Evolutionary conservation across 2,888 invertebrate genomes (phyloP).

Genomic region (Ichneumon xanthorius): DNA sequence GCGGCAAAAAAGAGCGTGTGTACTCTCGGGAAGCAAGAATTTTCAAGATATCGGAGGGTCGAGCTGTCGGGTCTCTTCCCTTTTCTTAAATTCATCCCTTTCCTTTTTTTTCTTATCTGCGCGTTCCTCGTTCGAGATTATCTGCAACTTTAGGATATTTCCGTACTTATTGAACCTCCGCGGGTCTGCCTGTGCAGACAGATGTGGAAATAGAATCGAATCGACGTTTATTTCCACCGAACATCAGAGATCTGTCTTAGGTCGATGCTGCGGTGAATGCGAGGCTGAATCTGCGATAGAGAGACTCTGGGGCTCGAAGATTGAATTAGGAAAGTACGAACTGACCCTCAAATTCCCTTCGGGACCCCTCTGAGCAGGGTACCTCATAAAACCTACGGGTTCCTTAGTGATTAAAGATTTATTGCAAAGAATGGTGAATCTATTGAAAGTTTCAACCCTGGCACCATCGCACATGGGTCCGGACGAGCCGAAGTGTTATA

Average conservation of each 20-base stretch:
- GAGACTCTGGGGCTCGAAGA: not conserved
- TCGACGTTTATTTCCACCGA: constrained; percentile 26
- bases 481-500: not conserved
- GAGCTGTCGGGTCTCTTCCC: not conserved
- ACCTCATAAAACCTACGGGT: not conserved
- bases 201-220: constrained; percentile 28
- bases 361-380: not conserved
- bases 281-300: not conserved
- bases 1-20: not conserved
- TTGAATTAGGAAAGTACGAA: constrained; percentile 2
- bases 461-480: not conserved
- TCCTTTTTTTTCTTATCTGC: not conserved
- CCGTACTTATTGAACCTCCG: constrained; percentile 9
- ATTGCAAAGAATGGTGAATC: not conserved
- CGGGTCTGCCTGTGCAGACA: constrained; percentile 13
- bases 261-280: not conserved
- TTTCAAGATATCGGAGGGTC: constrained; percentile 28
- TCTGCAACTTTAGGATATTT: constrained; percentile 21
- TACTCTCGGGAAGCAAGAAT: constrained; percentile 11
- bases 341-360: constrained; percentile 9
- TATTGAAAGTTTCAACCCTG: not conserved
- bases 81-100: constrained; percentile 16
- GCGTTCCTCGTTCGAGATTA: not conserved
- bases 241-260: constrained; percentile 17
- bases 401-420: not conserved